Evolutionary conservation across 1,140 invertebrate species (phyloP), one percentile per base, ranked within the genome.

Genomic region (Riptortus pedestris): DNA sequence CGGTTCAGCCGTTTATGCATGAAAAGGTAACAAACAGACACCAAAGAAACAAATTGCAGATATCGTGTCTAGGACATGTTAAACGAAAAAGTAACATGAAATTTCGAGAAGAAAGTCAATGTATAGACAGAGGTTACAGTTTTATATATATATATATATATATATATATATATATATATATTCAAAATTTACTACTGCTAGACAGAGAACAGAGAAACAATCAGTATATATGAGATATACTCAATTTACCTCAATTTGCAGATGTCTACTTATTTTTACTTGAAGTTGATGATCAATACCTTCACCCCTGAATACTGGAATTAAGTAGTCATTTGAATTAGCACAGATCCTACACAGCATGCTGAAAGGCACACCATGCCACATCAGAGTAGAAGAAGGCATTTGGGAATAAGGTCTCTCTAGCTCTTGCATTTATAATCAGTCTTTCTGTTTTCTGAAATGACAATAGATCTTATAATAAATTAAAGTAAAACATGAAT

Each of bases 291-390:
- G 76, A 64, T 80, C 76, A 12, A 75, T 48, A 2, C 80, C 81
- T 70, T 81, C 79, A 1, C 74, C 79, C 28, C 74, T 67, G 66
- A 80, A 84, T 67, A 84, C 81, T 12, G 79, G 77, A 24, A 83
- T 75, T 11, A 81, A 67, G 67, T 77, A 72, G 20, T 78, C 72
- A 62, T 73, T 78, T 5, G 71, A 65, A 24, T 74, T 75, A 18
- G 79, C 81, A 71, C 82, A 84, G 31, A 78, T 72, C 63, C 82
- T 73, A 68, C 82, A 84, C 2, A 82, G 47, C 16, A 26, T 59
- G 31, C 51, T 20, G 9, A 65, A 62, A 20, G 45, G 9, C 18
- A 22, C 4, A 22, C 22, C 18, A 47, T 47, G 45, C 45, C 45
- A 47, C n/a, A n/a, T n/a, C n/a, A n/a, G n/a, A 18, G 45, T 18